Evolutionary conservation across 2,888 invertebrate genomes (phyloP).

Genomic region (Trissoscelio sp.): DNA sequence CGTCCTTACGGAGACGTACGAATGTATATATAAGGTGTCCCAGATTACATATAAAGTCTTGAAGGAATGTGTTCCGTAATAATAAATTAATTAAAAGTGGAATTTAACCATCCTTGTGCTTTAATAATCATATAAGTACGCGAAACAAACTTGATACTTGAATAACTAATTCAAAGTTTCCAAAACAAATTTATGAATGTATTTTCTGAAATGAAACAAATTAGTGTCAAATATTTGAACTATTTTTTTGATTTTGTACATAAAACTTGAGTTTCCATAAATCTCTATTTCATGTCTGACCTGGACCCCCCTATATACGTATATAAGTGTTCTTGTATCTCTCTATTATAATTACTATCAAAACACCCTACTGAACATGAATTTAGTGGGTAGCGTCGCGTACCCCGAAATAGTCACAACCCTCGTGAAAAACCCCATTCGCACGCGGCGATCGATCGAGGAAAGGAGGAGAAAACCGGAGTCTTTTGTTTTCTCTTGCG

Average conservation of each 20-base stretch:
- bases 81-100: constrained; percentile 5
- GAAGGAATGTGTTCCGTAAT: not conserved
- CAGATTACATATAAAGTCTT: constrained; percentile 19
- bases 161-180: not conserved
- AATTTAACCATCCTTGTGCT: not conserved
- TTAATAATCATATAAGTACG: not conserved
- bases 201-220: too few relatives aligned
- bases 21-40: constrained; percentile 40
- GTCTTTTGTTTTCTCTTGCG: constrained; percentile 34
- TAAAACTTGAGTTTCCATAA: not conserved
- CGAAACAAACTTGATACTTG: not conserved
- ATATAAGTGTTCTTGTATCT: constrained; percentile 56
- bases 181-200: too few relatives aligned
- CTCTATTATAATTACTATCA: constrained; percentile 59
- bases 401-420: constrained; percentile 56
- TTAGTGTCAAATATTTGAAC: too few relatives aligned
- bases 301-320: constrained; percentile 41
- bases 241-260: not conserved
- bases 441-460: constrained; percentile 45
- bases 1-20: constrained; percentile 46
- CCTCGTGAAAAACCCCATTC: constrained; percentile 54
- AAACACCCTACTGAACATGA: constrained; percentile 57
- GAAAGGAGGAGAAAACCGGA: constrained; percentile 21
- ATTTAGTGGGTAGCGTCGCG: constrained; percentile 51
- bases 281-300: constrained; percentile 32